Conservation (phyloP, 2,113 vertebrate genomes). For the Istiophorus platypterus region DNA sequence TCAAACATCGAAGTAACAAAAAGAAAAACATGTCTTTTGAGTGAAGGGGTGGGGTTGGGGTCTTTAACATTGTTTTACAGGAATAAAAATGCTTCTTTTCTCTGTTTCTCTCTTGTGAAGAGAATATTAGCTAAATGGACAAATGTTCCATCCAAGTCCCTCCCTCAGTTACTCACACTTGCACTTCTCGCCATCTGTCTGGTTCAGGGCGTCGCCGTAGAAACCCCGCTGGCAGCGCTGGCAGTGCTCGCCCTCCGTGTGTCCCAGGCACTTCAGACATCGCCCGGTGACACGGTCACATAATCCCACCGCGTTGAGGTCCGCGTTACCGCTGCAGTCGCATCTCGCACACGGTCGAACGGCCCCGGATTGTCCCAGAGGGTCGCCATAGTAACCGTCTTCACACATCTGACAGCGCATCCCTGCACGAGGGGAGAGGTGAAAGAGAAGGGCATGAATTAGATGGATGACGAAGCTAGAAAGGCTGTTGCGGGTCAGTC, state of each 20-base stretch:
- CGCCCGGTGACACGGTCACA: constrained; percentile 88
- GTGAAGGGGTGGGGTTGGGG: neutral
- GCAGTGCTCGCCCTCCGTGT: constrained; percentile 88
- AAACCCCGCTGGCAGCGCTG: constrained; percentile 87
- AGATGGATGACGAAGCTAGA: constrained; percentile 37
- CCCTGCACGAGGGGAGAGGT: constrained; percentile 77
- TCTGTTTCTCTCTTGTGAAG: neutral
- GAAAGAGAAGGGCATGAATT: constrained; percentile 15
- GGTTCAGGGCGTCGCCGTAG: constrained; percentile 86
- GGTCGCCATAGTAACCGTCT: constrained; percentile 93
- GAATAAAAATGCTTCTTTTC: neutral
- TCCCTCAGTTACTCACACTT: constrained; percentile 80
- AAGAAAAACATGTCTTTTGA: neutral
- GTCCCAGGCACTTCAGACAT: constrained; percentile 90
- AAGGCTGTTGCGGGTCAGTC: constrained; percentile 26
- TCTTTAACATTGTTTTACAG: neutral
- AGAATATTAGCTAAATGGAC: neutral
- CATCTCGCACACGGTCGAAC: constrained; percentile 85
- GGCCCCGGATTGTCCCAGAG: constrained; percentile 85
- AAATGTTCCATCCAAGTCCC: neutral
- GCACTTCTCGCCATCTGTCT: constrained; percentile 80
- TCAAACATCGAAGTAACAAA: neutral
- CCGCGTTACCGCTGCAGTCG: constrained; percentile 89
- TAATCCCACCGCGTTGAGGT: constrained; percentile 90
- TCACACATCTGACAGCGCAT: constrained; percentile 92